phyloP scores from a whole-genome alignment of 2,113 vertebrate species.

The Ailuropoda melanoleuca region DNA sequence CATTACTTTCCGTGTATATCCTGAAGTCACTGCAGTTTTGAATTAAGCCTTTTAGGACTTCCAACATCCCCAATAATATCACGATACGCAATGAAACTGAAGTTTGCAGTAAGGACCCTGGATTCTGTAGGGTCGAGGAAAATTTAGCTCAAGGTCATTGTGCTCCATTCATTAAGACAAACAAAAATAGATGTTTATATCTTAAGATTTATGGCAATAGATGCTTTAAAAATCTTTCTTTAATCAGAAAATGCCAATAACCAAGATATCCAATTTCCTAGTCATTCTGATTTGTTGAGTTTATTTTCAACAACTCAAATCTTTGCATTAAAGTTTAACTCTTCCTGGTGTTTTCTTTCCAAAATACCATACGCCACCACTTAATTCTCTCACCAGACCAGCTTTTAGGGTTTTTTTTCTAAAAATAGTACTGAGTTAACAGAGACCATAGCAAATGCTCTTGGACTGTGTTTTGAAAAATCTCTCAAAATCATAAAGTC shows the following conservation, averaged over 20 bases:
- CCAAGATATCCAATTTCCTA: not conserved
- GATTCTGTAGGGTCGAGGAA: not conserved
- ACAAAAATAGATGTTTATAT: not conserved
- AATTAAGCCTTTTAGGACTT: not conserved
- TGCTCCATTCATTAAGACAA: not conserved
- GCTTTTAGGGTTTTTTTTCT: not conserved
- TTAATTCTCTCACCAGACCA: not conserved
- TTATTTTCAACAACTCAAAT: not conserved
- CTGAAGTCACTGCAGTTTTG: not conserved
- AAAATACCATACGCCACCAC: not conserved
- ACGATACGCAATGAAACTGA: not conserved
- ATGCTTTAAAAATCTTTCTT: not conserved
- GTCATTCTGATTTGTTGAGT: not conserved
- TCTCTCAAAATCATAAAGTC: conserved; percentile 3
- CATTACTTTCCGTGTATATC: not conserved
- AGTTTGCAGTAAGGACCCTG: not conserved
- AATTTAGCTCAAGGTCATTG: not conserved
- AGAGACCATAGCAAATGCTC: not conserved
- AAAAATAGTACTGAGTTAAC: not conserved
- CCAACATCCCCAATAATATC: not conserved
- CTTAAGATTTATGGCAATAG: not conserved
- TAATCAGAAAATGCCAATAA: conserved; percentile 16
- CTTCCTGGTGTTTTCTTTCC: not conserved
- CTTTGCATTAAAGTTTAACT: not conserved
- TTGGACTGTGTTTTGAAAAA: not conserved